Conservation (phyloP, 2,797 vertebrate species). For the Monodelphis domestica region DNA sequence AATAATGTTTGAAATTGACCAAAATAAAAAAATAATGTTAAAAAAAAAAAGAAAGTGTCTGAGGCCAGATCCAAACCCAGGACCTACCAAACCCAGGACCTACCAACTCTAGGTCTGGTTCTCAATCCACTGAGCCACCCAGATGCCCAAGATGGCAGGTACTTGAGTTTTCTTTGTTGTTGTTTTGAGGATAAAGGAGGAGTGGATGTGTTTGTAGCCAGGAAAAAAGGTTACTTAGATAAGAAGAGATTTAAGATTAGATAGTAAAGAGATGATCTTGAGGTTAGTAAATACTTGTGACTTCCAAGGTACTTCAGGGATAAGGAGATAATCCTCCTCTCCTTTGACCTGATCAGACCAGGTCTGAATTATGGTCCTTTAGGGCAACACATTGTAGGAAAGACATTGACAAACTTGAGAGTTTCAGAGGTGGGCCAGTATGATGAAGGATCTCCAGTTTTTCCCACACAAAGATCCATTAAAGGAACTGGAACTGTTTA, state of each 20-base stretch:
- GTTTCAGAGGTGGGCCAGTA: neutral
- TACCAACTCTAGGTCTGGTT: no score
- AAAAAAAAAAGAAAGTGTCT: no score
- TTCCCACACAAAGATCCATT: neutral
- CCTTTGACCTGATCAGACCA: neutral
- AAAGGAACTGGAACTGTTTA: neutral
- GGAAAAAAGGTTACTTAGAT: neutral
- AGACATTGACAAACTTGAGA: neutral
- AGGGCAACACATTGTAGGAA: neutral
- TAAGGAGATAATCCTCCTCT: neutral
- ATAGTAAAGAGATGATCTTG: neutral
- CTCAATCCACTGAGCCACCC: no score
- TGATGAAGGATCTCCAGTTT: neutral
- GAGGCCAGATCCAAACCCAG: no score
- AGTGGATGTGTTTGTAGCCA: neutral
- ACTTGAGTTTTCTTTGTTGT: neutral
- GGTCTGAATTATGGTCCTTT: neutral
- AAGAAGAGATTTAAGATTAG: neutral
- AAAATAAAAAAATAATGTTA: no score
- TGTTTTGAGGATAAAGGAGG: neutral
- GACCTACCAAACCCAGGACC: no score
- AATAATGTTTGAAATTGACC: no score
- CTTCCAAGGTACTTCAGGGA: neutral
- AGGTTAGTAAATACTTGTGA: neutral
- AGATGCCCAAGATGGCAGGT: no score